A percentile compares a stretch with the other conserved stretches of the same genome.
phyloP scores from a whole-genome alignment of 2,888 invertebrate genomes.

The Drosophila borealis region DNA sequence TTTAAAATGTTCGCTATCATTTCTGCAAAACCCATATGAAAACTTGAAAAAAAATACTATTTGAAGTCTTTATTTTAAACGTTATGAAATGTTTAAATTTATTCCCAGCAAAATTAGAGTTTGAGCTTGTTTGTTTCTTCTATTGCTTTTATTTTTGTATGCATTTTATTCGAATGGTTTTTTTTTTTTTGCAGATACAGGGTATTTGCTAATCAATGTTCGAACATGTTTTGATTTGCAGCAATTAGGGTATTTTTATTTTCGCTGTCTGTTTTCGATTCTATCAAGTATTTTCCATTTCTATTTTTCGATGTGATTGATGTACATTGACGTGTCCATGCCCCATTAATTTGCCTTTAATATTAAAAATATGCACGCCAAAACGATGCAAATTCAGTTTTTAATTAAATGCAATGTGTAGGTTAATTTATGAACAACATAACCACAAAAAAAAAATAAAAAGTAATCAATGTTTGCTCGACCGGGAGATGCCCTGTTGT shows the following conservation, averaged over 20 bases:
- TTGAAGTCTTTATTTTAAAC: too few species aligned
- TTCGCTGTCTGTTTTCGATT: slow-evolving; percentile 1
- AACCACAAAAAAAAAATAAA: slow-evolving; percentile 10
- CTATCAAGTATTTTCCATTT: slow-evolving; percentile 36
- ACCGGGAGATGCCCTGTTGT: slow-evolving; percentile 1
- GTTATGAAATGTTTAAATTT: too few species aligned
- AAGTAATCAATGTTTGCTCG: not conserved
- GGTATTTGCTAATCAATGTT: not conserved
- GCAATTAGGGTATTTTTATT: slow-evolving; percentile 4
- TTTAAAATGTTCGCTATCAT: too few species aligned
- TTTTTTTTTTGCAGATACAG: not conserved
- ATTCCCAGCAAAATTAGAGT: too few species aligned
- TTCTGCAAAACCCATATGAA: too few species aligned
- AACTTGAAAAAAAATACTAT: too few species aligned
- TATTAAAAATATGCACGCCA: slow-evolving; percentile 36
- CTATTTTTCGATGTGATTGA: slow-evolving; percentile 64
- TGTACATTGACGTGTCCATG: slow-evolving; percentile 64
- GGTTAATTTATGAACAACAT: slow-evolving; percentile 41
- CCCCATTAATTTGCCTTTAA: slow-evolving; percentile 66
- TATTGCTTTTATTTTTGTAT: not conserved
- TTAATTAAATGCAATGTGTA: slow-evolving; percentile 72
- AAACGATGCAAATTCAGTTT: slow-evolving; percentile 38
- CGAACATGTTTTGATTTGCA: not conserved
- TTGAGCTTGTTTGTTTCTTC: not conserved
- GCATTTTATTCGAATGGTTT: not conserved